Conservation (phyloP, 2,113 vertebrate genomes). For the Brevimyrus niger region DNA sequence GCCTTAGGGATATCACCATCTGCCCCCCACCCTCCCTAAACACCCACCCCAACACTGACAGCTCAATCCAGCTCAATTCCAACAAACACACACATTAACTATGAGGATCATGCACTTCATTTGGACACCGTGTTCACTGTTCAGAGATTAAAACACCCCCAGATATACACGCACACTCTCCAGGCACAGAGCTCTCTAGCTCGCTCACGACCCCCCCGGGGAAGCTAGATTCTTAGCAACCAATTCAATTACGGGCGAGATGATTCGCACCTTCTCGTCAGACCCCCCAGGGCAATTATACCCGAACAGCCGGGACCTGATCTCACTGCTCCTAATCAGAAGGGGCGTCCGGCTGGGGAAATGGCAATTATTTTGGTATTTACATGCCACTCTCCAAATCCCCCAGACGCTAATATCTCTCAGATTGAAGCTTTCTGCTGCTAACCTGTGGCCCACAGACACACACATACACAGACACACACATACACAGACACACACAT, state of each 20-base stretch:
- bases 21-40: not conserved
- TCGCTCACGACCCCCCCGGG: not conserved
- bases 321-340: conserved; percentile 14
- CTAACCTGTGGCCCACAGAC: not conserved
- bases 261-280: not conserved
- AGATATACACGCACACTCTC: not conserved
- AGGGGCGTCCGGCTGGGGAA: not conserved
- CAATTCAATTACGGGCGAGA: conserved; percentile 18
- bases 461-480: not conserved
- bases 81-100: not conserved
- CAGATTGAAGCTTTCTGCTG: not conserved
- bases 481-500: not conserved
- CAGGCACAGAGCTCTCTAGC: not conserved
- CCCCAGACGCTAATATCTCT: conserved; percentile 12
- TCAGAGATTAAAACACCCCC: not conserved
- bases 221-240: conserved; percentile 18
- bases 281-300: conserved; percentile 19
- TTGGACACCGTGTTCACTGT: not conserved
- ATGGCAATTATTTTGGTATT: conserved; percentile 20
- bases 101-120: not conserved
- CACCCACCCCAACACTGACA: not conserved
- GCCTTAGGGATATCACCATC: not conserved
- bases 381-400: not conserved
- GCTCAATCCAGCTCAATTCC: not conserved
- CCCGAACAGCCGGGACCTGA: not conserved